phyloP scores from a whole-genome alignment of 2,888 invertebrate genomes.

The Troilus luridus region DNA sequence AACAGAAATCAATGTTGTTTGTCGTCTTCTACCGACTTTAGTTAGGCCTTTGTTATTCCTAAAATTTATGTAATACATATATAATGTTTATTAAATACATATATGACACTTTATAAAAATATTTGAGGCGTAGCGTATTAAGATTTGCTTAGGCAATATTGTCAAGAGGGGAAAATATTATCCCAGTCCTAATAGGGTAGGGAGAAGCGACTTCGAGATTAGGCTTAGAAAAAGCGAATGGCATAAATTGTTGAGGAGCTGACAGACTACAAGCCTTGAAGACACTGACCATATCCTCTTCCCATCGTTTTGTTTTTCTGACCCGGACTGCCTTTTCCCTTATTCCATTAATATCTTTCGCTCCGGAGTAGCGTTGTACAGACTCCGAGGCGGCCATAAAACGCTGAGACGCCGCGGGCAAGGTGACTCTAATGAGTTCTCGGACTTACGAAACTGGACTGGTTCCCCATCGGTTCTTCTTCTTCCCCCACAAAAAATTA shows the following conservation, averaged over 20 bases:
- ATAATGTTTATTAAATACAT: too few species aligned
- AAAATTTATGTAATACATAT: too few species aligned
- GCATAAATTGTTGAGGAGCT: slow-evolving; percentile 22
- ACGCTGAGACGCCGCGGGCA: slow-evolving; percentile 25
- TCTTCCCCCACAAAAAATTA: slow-evolving; percentile 36
- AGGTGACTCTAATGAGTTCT: slow-evolving; percentile 47
- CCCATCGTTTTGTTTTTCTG: slow-evolving; percentile 23
- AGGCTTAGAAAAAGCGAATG: slow-evolving; percentile 25
- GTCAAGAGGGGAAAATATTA: neutral
- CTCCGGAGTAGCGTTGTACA: slow-evolving; percentile 17
- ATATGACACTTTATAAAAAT: too few species aligned
- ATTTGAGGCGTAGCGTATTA: neutral
- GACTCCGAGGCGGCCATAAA: slow-evolving; percentile 28
- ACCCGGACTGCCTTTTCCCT: slow-evolving; percentile 38
- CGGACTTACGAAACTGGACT: slow-evolving; percentile 45
- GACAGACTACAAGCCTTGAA: slow-evolving; percentile 34
- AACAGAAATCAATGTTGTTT: too few species aligned
- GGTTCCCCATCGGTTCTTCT: neutral
- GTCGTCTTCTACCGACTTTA: too few species aligned
- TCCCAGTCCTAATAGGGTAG: neutral
- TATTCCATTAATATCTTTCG: slow-evolving; percentile 30
- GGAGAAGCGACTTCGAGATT: slow-evolving; percentile 1
- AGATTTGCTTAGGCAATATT: neutral
- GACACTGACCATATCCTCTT: slow-evolving; percentile 17
- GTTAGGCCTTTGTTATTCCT: too few species aligned